A percentile compares a stretch with the other conserved stretches of the same genome.
phyloP scores from a whole-genome alignment of 64 coral and sea anemone genomes.

The Catalaphyllia jardinei region DNA sequence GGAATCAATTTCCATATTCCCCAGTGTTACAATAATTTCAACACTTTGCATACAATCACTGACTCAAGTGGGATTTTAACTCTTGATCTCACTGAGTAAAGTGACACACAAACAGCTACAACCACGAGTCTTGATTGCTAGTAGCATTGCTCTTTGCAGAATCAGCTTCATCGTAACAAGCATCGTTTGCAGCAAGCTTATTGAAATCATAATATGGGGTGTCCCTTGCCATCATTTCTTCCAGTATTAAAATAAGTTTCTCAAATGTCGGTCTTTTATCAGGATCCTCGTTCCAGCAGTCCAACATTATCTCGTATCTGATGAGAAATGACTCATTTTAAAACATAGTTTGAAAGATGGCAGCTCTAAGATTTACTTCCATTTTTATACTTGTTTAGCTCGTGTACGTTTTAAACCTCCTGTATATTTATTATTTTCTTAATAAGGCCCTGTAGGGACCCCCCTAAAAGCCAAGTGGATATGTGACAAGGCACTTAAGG shows the following conservation, averaged over 20 bases:
- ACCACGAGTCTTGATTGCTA: neutral
- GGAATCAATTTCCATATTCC: no score
- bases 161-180: neutral
- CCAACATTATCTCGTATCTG: conserved; percentile 42
- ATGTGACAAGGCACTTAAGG: no score
- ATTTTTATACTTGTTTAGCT: no score
- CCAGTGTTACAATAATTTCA: no score
- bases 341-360: neutral
- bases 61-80: neutral
- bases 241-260: conserved; percentile 48
- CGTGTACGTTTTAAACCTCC: no score
- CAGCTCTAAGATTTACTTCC: no score
- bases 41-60: neutral
- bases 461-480: no score
- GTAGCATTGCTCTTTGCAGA: neutral
- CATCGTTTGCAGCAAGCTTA: neutral
- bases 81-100: neutral
- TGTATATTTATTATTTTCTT: no score
- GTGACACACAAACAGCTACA: neutral
- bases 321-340: neutral
- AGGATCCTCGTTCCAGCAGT: conserved; percentile 58
- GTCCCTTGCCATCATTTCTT: conserved; percentile 76
- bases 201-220: conserved; percentile 71
- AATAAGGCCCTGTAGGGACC: no score
- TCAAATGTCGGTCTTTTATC: conserved; percentile 61